Base-by-base conservation (phyloP, 2,113 vertebrate species). In the Xiphophorus maculatus region DNA sequence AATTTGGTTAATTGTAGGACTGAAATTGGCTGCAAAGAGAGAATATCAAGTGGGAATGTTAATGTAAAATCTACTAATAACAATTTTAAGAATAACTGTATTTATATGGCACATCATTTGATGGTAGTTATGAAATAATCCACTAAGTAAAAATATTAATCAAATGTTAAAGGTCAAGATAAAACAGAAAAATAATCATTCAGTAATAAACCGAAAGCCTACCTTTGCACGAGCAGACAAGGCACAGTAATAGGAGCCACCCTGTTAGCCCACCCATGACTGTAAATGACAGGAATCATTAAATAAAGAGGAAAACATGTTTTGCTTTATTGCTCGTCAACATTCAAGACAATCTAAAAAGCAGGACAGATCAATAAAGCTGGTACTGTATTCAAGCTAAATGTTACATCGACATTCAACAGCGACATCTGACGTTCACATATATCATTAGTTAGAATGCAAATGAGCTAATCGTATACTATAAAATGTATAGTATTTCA, bases 211-310 rank as follows among this genome's bases (percentile, higher is more conserved):
- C 11, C 28, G 3, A 69, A 82, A 48, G 82, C 87, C 87, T 65
- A 94, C 94, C 90, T 54, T 78, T 64, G 27, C 69, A 60, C 32
- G 86, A 25, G 75, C 42, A n/a, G 10, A 92, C 40, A 8, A 93
- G 61, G 63, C 77, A 84, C 33, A 92, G 40, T 4, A 94, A 63
- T n/a, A 94, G 28, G 3, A 91, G 2, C 7, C 66, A 30, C 70
- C 42, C 63, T 74, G 37, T 63, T 67, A 88, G 67, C n/a, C 9
- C 35, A 28, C 73, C 79, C 87, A 91, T 92, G 22, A 74, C 88
- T 91, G 77, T 5, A 44, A 85, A 71, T 62, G 1, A 74, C 32
- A 80, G 51, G 5, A 8, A 66, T n/a, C 8, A n/a, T 58, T 58
- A 58, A 58, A 58, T 25, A 25, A 58, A 25, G 1, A n/a, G 25